Conservation (phyloP, 2,888 invertebrate genomes). For the Hyles lineata region DNA sequence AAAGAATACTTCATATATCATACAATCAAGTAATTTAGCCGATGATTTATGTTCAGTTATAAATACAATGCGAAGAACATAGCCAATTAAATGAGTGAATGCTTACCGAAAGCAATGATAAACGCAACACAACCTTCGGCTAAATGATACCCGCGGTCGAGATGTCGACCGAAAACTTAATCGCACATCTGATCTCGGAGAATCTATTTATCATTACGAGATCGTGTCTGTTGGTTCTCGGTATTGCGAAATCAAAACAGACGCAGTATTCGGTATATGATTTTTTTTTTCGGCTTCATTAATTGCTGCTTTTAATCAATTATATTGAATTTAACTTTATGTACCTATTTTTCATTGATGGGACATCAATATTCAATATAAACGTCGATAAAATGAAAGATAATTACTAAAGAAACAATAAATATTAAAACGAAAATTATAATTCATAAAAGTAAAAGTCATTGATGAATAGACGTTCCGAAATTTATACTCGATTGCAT, state of each 20-base stretch:
- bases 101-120: constrained; percentile 28
- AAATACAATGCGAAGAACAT: constrained; percentile 7
- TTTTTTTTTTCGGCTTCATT: not conserved
- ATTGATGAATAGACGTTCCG: not conserved
- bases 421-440: constrained; percentile 1
- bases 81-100: constrained; percentile 39
- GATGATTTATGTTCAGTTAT: constrained; percentile 7
- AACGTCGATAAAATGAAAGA: too few relatives aligned
- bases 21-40: not conserved
- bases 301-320: not conserved
- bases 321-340: too few relatives aligned
- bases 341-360: not conserved
- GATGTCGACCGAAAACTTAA: constrained; percentile 26
- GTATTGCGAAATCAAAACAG: constrained; percentile 38
- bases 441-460: constrained; percentile 11
- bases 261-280: constrained; percentile 10
- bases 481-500: not conserved
- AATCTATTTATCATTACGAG: constrained; percentile 40
- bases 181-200: constrained; percentile 28
- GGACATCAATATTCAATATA: too few relatives aligned
- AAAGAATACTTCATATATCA: not conserved
- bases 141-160: constrained; percentile 32
- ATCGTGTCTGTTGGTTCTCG: constrained; percentile 34
- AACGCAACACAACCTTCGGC: constrained; percentile 37
- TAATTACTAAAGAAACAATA: too few relatives aligned